Percentiles rank a stretch among this genome's conserved stretches.
Conservation (phyloP, 2,797 vertebrate genomes). For the Malacoctenus gilli region DNA sequence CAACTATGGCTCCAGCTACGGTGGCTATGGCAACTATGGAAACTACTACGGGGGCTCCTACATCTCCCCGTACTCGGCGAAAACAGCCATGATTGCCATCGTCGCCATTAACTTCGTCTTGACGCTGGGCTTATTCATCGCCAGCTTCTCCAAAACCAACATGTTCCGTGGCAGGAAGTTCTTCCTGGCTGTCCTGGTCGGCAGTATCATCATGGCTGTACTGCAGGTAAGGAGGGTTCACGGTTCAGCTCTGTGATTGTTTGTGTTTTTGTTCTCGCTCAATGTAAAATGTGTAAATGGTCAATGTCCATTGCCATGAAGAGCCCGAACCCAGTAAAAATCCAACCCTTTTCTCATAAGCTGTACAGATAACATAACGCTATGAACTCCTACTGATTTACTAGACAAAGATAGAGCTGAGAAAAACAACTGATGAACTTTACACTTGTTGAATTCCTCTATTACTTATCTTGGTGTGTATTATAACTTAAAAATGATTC, state of each 20-base stretch:
- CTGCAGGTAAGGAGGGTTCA: constrained; percentile 69
- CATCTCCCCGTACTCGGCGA: constrained; percentile 86
- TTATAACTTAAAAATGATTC: no score
- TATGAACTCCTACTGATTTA: no score
- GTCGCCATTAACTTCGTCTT: constrained; percentile 86
- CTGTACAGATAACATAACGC: no score
- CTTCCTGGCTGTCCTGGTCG: constrained; percentile 82
- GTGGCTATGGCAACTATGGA: constrained; percentile 29
- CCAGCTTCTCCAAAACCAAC: constrained; percentile 79
- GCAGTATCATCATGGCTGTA: constrained; percentile 75
- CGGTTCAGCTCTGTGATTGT: not conserved
- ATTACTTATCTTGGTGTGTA: no score
- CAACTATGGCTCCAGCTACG: not conserved
- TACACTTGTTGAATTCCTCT: no score
- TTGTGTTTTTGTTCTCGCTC: no score
- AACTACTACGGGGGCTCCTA: constrained; percentile 72
- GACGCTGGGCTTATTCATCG: constrained; percentile 81
- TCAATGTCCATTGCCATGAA: no score
- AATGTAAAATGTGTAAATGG: no score
- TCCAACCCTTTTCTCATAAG: no score
- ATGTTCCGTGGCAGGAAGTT: constrained; percentile 80
- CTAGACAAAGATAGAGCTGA: no score
- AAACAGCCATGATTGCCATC: constrained; percentile 88
- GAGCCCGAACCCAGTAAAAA: no score
- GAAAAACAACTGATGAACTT: no score